Percentiles rank a stretch among this genome's conserved stretches.
These are phyloP conservation scores for Solea solea DNA, from an alignment of 2,113 vertebrate species.

Conservation along the genomic window DNA sequence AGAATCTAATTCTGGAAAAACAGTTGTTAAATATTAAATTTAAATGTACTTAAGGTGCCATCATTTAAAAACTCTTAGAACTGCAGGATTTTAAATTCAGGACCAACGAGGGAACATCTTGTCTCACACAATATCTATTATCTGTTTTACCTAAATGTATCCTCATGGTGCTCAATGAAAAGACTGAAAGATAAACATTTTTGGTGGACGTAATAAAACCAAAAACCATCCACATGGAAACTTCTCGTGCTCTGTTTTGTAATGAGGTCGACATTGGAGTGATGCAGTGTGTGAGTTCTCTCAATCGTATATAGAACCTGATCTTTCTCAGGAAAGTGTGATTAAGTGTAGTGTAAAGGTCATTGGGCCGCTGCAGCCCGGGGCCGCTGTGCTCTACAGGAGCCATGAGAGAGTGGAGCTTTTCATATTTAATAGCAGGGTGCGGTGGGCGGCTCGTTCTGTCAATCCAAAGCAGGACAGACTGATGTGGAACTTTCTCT, in stretches of 20 bases:
- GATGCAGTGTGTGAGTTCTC: background rate
- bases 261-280: background rate
- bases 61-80: no score
- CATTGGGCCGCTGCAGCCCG: constrained; percentile 11
- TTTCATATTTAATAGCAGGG: constrained; percentile 49
- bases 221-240: background rate
- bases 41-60: no score
- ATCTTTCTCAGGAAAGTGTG: constrained; percentile 15
- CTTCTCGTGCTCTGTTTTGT: background rate
- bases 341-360: constrained; percentile 40
- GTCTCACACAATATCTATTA: no score
- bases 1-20: no score
- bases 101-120: no score
- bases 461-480: constrained; percentile 38
- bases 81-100: no score
- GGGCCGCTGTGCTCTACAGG: constrained; percentile 13
- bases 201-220: background rate
- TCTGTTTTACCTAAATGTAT: no score
- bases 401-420: background rate
- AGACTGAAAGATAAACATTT: no score
- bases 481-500: constrained; percentile 36
- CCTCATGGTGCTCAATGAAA: no score
- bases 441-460: constrained; percentile 9
- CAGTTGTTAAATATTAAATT: no score
- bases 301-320: background rate